These are phyloP conservation scores for Henricia sp. DNA, from an alignment of 53 echinoderm and acorn worm species.

Conservation along the genomic window DNA sequence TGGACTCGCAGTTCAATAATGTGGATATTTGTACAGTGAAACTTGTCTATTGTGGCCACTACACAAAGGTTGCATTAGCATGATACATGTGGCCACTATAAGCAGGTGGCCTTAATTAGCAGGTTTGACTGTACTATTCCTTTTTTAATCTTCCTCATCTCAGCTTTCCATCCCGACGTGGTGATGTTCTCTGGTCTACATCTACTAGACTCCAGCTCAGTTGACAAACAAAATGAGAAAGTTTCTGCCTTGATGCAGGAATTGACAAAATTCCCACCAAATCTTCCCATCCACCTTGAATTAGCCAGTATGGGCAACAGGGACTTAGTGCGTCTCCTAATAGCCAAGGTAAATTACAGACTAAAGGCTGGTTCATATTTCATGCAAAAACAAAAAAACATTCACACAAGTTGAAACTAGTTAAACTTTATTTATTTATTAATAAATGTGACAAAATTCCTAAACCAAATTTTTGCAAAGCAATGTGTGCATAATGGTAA, in stretches of 20 bases:
- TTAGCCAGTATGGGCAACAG: constrained; percentile 94
- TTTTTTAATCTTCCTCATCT: neutral
- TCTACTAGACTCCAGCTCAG: constrained; percentile 70
- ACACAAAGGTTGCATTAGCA: no score
- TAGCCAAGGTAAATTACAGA: constrained; percentile 63
- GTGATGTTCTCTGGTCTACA: constrained; percentile 98
- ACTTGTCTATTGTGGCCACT: no score
- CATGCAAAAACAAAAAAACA: no score
- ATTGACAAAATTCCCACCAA: constrained; percentile 62
- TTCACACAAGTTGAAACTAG: no score
- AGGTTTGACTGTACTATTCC: neutral
- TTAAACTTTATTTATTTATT: no score
- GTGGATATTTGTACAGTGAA: no score
- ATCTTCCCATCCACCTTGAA: constrained; percentile 87
- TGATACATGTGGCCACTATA: no score
- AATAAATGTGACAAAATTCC: no score
- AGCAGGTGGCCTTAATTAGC: no score
- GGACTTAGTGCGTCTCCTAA: constrained; percentile 59
- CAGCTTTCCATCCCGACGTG: constrained; percentile 86
- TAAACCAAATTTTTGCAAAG: no score
- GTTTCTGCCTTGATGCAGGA: constrained; percentile 46
- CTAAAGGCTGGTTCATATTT: no score
- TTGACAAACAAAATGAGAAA: constrained; percentile 55
- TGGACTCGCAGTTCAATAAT: neutral
- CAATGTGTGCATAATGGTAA: no score